Evolutionary conservation across 2,888 invertebrate species (phyloP).

Genomic region (Octonoba sinensis): DNA sequence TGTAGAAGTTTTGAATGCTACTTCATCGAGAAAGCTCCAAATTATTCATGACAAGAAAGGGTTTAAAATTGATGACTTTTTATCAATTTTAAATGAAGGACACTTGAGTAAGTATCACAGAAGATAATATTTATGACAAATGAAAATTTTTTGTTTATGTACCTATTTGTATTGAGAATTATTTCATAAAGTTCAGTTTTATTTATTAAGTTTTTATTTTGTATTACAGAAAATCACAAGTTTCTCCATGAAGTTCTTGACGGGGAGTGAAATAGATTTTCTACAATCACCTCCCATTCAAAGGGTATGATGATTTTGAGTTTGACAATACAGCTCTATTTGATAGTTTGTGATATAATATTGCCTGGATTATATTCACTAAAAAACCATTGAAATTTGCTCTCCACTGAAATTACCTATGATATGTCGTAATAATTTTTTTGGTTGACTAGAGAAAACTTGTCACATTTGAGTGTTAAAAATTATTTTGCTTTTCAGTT

Average conservation of each 20-base stretch:
- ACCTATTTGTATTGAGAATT: no score
- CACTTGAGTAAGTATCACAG: conserved; percentile 22
- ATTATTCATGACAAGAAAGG: conserved; percentile 12
- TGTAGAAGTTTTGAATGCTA: neutral
- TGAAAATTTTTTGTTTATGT: neutral
- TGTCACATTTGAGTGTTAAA: no score
- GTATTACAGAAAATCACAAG: conserved; percentile 13
- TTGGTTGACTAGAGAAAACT: no score
- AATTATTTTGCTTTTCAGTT: no score
- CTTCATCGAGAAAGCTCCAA: neutral
- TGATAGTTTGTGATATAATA: no score
- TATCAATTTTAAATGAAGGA: conserved; percentile 10
- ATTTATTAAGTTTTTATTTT: neutral
- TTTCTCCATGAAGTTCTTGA: conserved; percentile 46
- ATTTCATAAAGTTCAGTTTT: no score
- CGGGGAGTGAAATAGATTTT: conserved; percentile 31
- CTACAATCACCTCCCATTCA: conserved; percentile 14
- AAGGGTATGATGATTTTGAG: conserved; percentile 17
- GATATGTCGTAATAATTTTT: no score
- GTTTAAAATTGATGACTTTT: conserved; percentile 12
- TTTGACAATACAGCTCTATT: no score
- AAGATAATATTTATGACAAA: no score
- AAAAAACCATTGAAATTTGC: no score
- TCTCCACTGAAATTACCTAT: no score
- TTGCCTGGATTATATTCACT: no score